Conservation (phyloP, 2,888 invertebrate species). For the Mechanitis mazaeus region DNA sequence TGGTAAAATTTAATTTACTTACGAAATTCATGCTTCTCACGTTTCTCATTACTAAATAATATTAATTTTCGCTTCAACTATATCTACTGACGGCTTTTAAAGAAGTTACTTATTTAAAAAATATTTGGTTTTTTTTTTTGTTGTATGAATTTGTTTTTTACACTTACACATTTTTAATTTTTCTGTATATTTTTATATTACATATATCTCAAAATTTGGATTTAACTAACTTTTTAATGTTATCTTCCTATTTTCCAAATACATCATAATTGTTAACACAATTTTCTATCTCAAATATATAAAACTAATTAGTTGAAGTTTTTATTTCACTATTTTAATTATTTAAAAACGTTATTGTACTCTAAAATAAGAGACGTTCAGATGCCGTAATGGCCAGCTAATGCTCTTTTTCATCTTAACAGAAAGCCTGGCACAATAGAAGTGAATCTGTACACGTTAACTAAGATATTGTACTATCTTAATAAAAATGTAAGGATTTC, state of each 20-base stretch:
- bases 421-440: slow-evolving; percentile 17
- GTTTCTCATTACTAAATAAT: slow-evolving; percentile 44
- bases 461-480: slow-evolving; percentile 15
- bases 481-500: slow-evolving; percentile 14
- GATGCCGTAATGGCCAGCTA: slow-evolving; percentile 2
- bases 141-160: too few species aligned
- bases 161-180: too few species aligned
- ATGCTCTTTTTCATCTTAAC: slow-evolving; percentile 14
- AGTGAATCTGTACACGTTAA: slow-evolving; percentile 22
- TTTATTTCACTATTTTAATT: background rate
- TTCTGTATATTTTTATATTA: background rate
- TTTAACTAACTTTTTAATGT: too few species aligned
- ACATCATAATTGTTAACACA: too few species aligned
- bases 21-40: slow-evolving; percentile 45
- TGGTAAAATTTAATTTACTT: slow-evolving; percentile 32
- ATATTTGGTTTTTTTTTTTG: too few species aligned
- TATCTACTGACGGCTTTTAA: too few species aligned
- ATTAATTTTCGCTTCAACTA: background rate
- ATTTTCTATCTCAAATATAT: too few species aligned
- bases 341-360: slow-evolving; percentile 10
- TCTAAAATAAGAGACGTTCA: slow-evolving; percentile 11
- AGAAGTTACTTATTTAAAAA: too few species aligned
- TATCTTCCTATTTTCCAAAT: too few species aligned
- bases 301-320: too few species aligned
- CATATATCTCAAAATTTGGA: too few species aligned